These are phyloP conservation scores for Hymenochirus boettgeri DNA, from an alignment of 2,113 vertebrate genomes.

Conservation along the genomic window DNA sequence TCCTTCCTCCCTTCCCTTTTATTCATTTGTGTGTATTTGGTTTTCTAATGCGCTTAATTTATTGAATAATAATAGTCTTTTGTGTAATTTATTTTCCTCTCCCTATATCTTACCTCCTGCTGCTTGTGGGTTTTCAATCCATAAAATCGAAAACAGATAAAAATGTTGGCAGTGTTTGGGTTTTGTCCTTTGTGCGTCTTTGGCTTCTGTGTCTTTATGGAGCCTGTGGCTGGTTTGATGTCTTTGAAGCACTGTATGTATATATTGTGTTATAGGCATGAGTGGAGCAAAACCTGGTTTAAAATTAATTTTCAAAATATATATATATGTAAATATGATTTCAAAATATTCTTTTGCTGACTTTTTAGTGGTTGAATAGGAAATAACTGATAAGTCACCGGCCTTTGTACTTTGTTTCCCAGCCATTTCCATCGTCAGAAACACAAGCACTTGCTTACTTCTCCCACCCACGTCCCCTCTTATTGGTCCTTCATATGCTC, in stretches of 20 bases:
- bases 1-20: not conserved
- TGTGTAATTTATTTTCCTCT: slow-evolving; percentile 35
- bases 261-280: slow-evolving; percentile 41
- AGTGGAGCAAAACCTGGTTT: slow-evolving; percentile 12
- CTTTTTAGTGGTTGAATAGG: slow-evolving; percentile 17
- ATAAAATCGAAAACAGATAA: not conserved
- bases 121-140: slow-evolving; percentile 28
- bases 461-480: slow-evolving; percentile 17
- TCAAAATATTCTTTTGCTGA: slow-evolving; percentile 13
- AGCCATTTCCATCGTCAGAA: not conserved
- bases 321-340: slow-evolving; percentile 6
- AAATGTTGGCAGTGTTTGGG: not conserved
- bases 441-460: slow-evolving; percentile 14
- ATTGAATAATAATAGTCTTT: slow-evolving; percentile 24
- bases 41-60: slow-evolving; percentile 31
- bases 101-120: not conserved
- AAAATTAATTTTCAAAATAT: slow-evolving; percentile 22
- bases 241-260: slow-evolving; percentile 32
- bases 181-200: slow-evolving; percentile 5
- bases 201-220: not conserved
- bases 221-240: not conserved
- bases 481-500: slow-evolving; percentile 36
- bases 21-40: slow-evolving; percentile 28
- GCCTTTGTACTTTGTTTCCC: slow-evolving; percentile 33
- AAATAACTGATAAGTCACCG: slow-evolving; percentile 24